phyloP scores from a whole-genome alignment of 2,113 vertebrate genomes.

The Cebus imitator region DNA sequence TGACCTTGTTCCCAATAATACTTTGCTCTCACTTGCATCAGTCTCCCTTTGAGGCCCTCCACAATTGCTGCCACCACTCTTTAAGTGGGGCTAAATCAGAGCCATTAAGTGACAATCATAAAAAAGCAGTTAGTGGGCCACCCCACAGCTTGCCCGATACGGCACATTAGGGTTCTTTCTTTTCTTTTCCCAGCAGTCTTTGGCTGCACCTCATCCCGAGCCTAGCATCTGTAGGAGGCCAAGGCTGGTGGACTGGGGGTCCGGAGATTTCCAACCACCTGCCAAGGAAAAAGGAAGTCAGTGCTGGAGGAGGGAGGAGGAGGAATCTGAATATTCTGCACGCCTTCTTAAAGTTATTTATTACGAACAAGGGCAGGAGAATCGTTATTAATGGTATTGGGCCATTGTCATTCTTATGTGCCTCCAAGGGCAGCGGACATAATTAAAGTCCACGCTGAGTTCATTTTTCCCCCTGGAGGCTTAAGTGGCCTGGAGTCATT shows the following conservation, averaged over 20 bases:
- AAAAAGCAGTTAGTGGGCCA: conserved; percentile 89
- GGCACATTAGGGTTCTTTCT: conserved; percentile 91
- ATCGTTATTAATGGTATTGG: conserved; percentile 74
- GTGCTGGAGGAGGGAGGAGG: conserved; percentile 14
- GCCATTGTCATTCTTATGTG: conserved; percentile 79
- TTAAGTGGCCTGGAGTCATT: conserved; percentile 76
- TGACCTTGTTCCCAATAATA: conserved; percentile 82
- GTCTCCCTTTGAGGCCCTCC: conserved; percentile 87
- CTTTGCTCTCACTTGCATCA: conserved; percentile 82
- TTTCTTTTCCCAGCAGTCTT: conserved; percentile 77
- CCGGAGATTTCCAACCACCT: conserved; percentile 92
- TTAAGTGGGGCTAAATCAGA: conserved; percentile 83
- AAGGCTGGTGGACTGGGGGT: conserved; percentile 80
- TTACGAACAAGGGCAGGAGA: conserved; percentile 72
- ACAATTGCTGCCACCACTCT: conserved; percentile 87
- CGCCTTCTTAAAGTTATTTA: conserved; percentile 81
- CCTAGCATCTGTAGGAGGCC: conserved; percentile 93
- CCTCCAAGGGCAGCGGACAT: conserved; percentile 50
- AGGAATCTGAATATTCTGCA: conserved; percentile 72
- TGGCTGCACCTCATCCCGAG: conserved; percentile 78
- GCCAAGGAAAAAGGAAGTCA: conserved; percentile 80
- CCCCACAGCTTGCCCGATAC: conserved; percentile 88
- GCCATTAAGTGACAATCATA: conserved; percentile 88
- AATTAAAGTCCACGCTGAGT: conserved; percentile 81
- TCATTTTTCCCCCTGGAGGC: conserved; percentile 80